A percentile compares a stretch with the other conserved stretches of the same genome.
These are phyloP conservation scores for Umimayanthus chanpuru DNA, from an alignment of 92 coral and sea anemone genomes.

Conservation along the genomic window DNA sequence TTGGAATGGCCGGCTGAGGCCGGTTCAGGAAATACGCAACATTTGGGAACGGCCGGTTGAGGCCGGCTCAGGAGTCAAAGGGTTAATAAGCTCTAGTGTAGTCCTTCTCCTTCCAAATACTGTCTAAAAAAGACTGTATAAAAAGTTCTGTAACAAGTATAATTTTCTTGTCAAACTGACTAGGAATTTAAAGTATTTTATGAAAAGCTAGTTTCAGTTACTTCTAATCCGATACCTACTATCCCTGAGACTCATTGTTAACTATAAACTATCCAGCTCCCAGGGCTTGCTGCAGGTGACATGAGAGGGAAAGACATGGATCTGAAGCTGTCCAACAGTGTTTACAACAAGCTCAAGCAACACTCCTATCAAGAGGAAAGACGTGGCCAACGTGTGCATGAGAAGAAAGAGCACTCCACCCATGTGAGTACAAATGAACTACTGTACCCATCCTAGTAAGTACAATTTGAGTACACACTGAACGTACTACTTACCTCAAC, in stretches of 20 bases:
- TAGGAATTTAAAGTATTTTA: constrained; percentile 43
- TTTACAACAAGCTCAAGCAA: constrained; percentile 90
- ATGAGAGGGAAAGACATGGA: constrained; percentile 80
- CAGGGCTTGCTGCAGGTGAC: constrained; percentile 96
- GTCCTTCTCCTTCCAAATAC: too few species aligned
- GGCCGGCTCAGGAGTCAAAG: too few species aligned
- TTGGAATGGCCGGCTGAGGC: too few species aligned
- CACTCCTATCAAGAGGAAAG: constrained; percentile 89
- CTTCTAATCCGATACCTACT: background rate
- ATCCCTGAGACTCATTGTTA: background rate
- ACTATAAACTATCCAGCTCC: constrained; percentile 60
- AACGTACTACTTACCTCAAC: too few species aligned
- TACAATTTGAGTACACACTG: background rate
- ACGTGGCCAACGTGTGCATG: constrained; percentile 92
- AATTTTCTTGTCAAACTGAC: constrained; percentile 44
- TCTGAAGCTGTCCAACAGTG: constrained; percentile 91
- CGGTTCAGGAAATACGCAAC: too few species aligned
- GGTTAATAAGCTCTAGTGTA: too few species aligned
- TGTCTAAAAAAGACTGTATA: constrained; percentile 13
- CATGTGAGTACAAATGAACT: constrained; percentile 68
- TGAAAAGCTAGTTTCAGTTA: constrained; percentile 34
- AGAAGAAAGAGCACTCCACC: constrained; percentile 97
- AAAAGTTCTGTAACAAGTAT: constrained; percentile 47
- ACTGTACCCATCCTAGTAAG: background rate
- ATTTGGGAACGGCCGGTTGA: too few species aligned